Percentiles rank a stretch among this genome's conserved stretches.
phyloP scores from a whole-genome alignment of 2,113 vertebrate genomes.

The rat (Rattus norvegicus) region GRCr8 NC_086022.1:89918501-89919000 shows the following conservation, averaged over 20 bases:
- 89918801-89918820: not conserved
- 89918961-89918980: not conserved
- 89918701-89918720: not conserved
- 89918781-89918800: not conserved
- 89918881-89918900: not conserved
- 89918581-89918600: not conserved
- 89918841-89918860: not conserved
- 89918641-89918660: not conserved
- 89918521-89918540: constrained; percentile 22
- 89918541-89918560: constrained; percentile 3
- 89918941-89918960: not conserved
- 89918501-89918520: not conserved
- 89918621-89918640: not conserved
- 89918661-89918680: too few relatives aligned
- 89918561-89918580: not conserved
- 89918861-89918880: not conserved
- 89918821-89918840: too few relatives aligned
- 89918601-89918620: not conserved
- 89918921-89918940: not conserved
- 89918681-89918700: not conserved
- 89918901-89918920: not conserved
- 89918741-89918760: not conserved
- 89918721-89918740: not conserved
- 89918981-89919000: not conserved
- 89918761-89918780: not conserved